Evolutionary conservation across 2,113 vertebrate species (phyloP), one percentile per base, ranked within the genome.

Genomic region (Hippoglossus stenolepis): DNA sequence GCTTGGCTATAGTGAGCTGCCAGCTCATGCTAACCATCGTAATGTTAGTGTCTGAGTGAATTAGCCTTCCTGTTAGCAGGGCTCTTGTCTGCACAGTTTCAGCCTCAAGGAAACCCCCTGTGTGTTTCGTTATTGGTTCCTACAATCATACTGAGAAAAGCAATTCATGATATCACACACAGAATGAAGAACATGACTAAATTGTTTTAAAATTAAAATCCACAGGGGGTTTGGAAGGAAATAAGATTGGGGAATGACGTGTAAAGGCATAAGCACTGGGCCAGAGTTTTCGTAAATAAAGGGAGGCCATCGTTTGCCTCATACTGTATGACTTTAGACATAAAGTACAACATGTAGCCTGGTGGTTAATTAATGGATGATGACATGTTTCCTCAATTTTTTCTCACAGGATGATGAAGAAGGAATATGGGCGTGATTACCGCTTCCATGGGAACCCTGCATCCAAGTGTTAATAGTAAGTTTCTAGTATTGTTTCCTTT

Each of bases 381-480:
- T 56, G 21, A 35, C 43, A 23, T 73, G 20, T 82, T 61, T 40
- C 21, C 13, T 23, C 8, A 95, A 90, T 95, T 11, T 90, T 96
- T 88, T 83, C 82, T 88, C 61, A 85, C 91, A 99, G 98, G 98
- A 99, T 92, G 98, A 99, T 85, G 98, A 99, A 94, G 98, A 99
- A 89, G 98, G 98, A 85, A 99, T 99, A 93, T 99, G 98, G 98
- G 98, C 98, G 83, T 99, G 97, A 93, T 95, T 95, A 93, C 86
- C 80, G 28, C 89, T 93, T 90, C 92, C 93, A 67, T 87, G 93
- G 81, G 21, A 94, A 95, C 93, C 93, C 95, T 94, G 93, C 94
- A 93, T 94, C 94, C 93, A 20, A 9, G 18, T n/a, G 18, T 54
- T 54, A 9, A 94, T 93, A 95, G 98, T 99, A 93, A 99, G 98